Conservation (phyloP, 2,113 vertebrate genomes). For the Desmodus rotundus region DNA sequence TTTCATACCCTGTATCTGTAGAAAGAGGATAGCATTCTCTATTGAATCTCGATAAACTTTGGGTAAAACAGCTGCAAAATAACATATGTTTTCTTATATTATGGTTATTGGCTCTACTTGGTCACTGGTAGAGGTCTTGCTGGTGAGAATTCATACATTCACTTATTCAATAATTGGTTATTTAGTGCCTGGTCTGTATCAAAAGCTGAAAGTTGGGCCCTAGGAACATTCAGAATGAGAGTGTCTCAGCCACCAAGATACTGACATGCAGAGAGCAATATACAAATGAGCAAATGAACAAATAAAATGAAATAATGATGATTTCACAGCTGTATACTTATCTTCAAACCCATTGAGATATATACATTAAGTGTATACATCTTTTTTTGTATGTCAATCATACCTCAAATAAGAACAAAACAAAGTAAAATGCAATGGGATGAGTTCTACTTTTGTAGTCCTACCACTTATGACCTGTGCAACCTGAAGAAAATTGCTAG, state of each 20-base stretch:
- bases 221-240: background rate
- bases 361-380: background rate
- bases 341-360: background rate
- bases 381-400: background rate
- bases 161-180: background rate
- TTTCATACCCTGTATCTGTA: background rate
- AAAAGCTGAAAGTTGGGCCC: background rate
- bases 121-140: background rate
- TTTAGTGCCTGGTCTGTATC: background rate
- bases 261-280: background rate
- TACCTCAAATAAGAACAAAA: background rate
- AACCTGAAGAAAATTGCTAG: background rate
- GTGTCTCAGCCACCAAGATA: background rate
- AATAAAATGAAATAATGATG: background rate
- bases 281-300: background rate
- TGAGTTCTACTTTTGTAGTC: background rate
- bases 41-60: background rate
- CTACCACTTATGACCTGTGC: background rate
- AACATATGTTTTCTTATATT: background rate
- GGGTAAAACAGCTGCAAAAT: background rate
- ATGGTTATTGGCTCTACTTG: background rate
- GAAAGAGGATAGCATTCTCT: background rate
- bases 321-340: background rate
- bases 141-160: background rate
- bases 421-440: background rate